phyloP scores from a whole-genome alignment of 2,113 vertebrate genomes.

The Bostrychus sinensis region DNA sequence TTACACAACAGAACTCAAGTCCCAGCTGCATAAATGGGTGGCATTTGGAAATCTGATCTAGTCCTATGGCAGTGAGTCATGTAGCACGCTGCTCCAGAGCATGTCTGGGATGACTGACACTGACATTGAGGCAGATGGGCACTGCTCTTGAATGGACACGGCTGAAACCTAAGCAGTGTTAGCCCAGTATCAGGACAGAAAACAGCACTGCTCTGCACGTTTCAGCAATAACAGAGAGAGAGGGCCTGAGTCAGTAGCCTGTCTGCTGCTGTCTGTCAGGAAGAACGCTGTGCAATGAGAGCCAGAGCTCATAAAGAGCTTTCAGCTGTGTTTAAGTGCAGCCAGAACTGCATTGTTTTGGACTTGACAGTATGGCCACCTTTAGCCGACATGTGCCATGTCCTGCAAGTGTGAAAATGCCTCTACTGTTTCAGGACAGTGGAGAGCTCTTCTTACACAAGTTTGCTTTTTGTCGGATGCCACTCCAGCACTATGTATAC shows the following conservation, averaged over 20 bases:
- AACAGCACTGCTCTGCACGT: constrained; percentile 50
- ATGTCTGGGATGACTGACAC: constrained; percentile 69
- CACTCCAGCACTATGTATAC: constrained; percentile 31
- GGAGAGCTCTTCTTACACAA: constrained; percentile 38
- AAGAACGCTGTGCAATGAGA: constrained; percentile 29
- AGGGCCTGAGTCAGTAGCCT: constrained; percentile 52
- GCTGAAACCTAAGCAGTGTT: constrained; percentile 67
- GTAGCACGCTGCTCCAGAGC: constrained; percentile 53
- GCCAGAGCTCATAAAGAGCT: constrained; percentile 30
- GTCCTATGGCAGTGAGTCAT: constrained; percentile 70
- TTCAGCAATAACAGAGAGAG: constrained; percentile 40
- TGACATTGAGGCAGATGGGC: constrained; percentile 71
- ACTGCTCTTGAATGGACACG: constrained; percentile 62
- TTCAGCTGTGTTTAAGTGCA: constrained; percentile 26
- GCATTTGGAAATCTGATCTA: constrained; percentile 75
- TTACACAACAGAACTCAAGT: constrained; percentile 72
- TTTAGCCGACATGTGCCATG: constrained; percentile 19
- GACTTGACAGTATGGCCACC: constrained; percentile 33
- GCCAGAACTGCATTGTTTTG: constrained; percentile 20
- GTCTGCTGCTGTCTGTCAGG: constrained; percentile 42
- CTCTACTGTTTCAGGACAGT: constrained; percentile 14
- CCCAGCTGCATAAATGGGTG: constrained; percentile 61
- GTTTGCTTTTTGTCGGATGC: constrained; percentile 7
- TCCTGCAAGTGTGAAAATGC: constrained; percentile 5
- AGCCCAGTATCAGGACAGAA: constrained; percentile 57